Evolutionary conservation across 2,888 invertebrate genomes (phyloP).

Genomic region (Amphipyra tragopoginis): DNA sequence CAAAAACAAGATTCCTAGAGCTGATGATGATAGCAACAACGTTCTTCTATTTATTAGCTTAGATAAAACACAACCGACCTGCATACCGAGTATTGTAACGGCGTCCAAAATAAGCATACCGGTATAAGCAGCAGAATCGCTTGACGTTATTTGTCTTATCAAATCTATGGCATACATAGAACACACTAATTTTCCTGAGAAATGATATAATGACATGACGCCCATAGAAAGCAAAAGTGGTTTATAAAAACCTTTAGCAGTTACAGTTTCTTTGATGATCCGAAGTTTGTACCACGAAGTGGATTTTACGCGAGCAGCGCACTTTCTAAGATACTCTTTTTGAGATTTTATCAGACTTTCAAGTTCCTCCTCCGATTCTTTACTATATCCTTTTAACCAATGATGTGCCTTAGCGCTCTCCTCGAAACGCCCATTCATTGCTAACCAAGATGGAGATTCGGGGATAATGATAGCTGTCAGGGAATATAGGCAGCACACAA

Average conservation of each 20-base stretch:
- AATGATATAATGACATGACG: slow-evolving; percentile 58
- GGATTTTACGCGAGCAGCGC: slow-evolving; percentile 31
- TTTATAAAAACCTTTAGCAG: slow-evolving; percentile 63
- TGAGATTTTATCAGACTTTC: slow-evolving; percentile 56
- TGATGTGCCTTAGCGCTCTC: slow-evolving; percentile 60
- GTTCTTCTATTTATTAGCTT: slow-evolving; percentile 71
- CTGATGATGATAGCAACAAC: slow-evolving; percentile 67
- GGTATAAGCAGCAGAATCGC: slow-evolving; percentile 69
- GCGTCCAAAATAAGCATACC: slow-evolving; percentile 78
- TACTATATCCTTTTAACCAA: slow-evolving; percentile 64
- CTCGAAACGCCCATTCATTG: slow-evolving; percentile 60
- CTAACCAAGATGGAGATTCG: slow-evolving; percentile 71
- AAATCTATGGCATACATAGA: slow-evolving; percentile 73
- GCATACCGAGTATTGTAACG: slow-evolving; percentile 75
- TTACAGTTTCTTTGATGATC: slow-evolving; percentile 45
- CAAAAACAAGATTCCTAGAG: slow-evolving; percentile 68
- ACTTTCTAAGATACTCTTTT: slow-evolving; percentile 47
- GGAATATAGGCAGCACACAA: slow-evolving; percentile 57
- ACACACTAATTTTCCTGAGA: slow-evolving; percentile 69
- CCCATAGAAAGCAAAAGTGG: slow-evolving; percentile 62
- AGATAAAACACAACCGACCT: slow-evolving; percentile 70
- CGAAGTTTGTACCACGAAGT: slow-evolving; percentile 43
- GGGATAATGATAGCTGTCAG: slow-evolving; percentile 60
- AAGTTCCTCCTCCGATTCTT: slow-evolving; percentile 64
- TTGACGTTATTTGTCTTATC: slow-evolving; percentile 68